phyloP scores from a whole-genome alignment of 2,113 vertebrate species.

The Ardeotis arabs region DNA sequence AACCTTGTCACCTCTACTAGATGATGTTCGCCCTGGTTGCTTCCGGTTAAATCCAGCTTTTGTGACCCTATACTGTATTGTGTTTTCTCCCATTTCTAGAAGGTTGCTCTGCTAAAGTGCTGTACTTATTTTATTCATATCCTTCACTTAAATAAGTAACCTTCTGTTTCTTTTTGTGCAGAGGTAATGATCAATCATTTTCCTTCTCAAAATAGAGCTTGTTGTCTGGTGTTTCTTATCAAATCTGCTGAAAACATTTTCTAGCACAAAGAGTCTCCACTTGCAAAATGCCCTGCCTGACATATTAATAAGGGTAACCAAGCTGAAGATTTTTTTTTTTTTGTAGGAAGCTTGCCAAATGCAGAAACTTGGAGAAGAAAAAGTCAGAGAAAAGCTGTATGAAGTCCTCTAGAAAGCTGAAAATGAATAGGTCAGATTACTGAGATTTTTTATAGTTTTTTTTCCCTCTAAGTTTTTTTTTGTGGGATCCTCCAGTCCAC shows the following conservation, averaged over 20 bases:
- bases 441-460: not conserved
- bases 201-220: slow-evolving; percentile 26
- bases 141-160: slow-evolving; percentile 12
- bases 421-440: not conserved
- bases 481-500: not conserved
- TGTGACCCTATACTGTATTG: not conserved
- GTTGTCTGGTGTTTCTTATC: slow-evolving; percentile 7
- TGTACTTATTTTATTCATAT: slow-evolving; percentile 11
- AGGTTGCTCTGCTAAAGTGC: not conserved
- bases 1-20: not conserved
- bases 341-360: not conserved
- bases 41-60: not conserved
- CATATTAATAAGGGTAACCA: slow-evolving; percentile 32
- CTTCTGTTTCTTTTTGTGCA: slow-evolving; percentile 2
- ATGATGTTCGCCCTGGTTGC: not conserved
- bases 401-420: not conserved
- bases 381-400: not conserved
- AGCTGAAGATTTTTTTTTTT: not conserved
- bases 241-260: slow-evolving; percentile 9
- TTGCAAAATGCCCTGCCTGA: not conserved
- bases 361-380: not conserved
- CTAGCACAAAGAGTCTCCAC: not conserved
- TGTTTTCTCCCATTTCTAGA: not conserved
- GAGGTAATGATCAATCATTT: slow-evolving; percentile 3
- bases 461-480: not conserved